Evolutionary conservation across 2,797 vertebrate genomes (phyloP).

Genomic region (Chloroceryle amazona): DNA sequence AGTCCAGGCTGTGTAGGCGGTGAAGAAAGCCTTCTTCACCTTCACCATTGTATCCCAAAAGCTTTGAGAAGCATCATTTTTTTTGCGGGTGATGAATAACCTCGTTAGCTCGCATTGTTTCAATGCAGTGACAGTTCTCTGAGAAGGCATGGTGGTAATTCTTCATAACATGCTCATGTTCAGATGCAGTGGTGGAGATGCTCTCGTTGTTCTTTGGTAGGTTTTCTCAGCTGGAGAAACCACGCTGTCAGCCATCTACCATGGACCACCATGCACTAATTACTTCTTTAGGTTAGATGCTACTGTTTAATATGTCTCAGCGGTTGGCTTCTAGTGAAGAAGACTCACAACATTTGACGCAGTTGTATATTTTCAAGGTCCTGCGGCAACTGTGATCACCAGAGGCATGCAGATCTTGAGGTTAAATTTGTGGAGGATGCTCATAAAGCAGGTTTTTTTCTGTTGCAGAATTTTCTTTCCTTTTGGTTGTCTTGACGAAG

Average conservation of each 20-base stretch:
- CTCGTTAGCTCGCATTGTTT: constrained; percentile 51
- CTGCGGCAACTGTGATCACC: not conserved
- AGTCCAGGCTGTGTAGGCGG: constrained; percentile 56
- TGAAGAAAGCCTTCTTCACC: constrained; percentile 61
- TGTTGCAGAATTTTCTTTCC: not conserved
- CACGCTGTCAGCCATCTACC: rapidly evolving
- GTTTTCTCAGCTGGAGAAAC: not conserved
- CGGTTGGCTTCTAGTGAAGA: not conserved
- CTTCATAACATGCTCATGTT: rapidly evolving
- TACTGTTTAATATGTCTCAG: not conserved
- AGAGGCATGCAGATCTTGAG: not conserved
- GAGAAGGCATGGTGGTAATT: not conserved
- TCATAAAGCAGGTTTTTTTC: not conserved
- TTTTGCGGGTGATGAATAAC: constrained; percentile 60
- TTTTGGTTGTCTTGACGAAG: not conserved
- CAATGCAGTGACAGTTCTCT: not conserved
- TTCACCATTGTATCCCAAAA: constrained; percentile 48
- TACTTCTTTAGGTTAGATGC: rapidly evolving
- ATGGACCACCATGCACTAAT: not conserved
- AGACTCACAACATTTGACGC: not conserved
- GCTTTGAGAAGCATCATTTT: not conserved
- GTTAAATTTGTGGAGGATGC: not conserved
- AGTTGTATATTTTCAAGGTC: not conserved
- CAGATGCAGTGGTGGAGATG: not conserved
- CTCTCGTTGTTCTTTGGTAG: not conserved